A percentile compares a stretch with the other conserved stretches of the same genome.
Evolutionary conservation across 1,140 invertebrate species (phyloP).

Genomic region (Tetraneura akinire): DNA sequence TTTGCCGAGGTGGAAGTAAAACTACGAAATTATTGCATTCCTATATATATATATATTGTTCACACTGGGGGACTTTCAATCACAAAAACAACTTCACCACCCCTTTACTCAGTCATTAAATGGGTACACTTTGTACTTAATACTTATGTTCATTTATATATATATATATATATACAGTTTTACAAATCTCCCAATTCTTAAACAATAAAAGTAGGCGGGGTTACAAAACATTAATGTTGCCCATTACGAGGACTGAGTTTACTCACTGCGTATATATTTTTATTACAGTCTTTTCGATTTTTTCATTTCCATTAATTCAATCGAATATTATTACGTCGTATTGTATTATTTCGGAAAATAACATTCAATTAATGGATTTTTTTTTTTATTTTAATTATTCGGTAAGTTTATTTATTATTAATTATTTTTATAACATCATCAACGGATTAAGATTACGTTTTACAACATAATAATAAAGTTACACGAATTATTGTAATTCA

Average conservation of each 20-base stretch:
- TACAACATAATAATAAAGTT: no score
- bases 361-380: no score
- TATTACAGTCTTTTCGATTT: background rate
- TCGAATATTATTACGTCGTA: background rate
- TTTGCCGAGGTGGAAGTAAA: conserved; percentile 13
- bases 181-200: background rate
- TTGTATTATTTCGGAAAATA: no score
- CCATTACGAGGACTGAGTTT: background rate
- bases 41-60: conserved; percentile 41
- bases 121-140: no score
- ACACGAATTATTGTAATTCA: no score
- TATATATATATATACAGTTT: background rate
- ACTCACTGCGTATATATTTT: conserved; percentile 6
- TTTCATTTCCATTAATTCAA: background rate
- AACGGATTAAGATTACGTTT: no score
- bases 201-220: conserved; percentile 9
- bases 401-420: background rate
- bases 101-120: background rate
- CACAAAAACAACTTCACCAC: conserved; percentile 35
- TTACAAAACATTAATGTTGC: conserved; percentile 6
- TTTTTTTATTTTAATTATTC: no score
- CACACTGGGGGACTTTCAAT: conserved; percentile 43
- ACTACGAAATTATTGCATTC: conserved; percentile 45
- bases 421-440: no score
- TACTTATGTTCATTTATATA: background rate